These are phyloP conservation scores for Polypterus bichir DNA, from an alignment of 2,113 vertebrate genomes.

Conservation along the genomic window DNA sequence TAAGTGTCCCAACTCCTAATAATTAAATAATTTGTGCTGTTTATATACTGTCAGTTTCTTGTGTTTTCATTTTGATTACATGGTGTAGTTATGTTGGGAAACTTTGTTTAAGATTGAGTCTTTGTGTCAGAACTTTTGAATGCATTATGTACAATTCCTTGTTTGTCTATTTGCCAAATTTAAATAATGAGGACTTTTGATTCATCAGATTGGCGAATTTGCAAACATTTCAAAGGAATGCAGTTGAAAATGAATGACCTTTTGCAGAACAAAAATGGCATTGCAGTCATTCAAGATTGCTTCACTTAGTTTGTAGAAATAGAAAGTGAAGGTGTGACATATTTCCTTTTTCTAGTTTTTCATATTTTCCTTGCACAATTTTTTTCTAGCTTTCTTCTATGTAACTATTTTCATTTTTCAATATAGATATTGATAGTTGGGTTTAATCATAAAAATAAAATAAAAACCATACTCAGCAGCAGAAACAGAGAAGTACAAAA, in stretches of 20 bases:
- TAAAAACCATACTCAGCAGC: too few species aligned
- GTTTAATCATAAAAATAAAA: too few species aligned
- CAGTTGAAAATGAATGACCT: conserved; percentile 41
- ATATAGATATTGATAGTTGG: too few species aligned
- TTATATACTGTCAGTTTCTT: background rate
- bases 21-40: too few species aligned
- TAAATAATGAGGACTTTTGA: conserved; percentile 51
- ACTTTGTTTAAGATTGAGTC: conserved; percentile 6
- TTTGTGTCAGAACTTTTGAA: conserved; percentile 7
- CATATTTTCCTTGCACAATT: too few species aligned
- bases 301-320: conserved; percentile 2
- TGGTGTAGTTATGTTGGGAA: background rate
- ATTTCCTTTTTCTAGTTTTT: background rate
- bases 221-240: conserved; percentile 35
- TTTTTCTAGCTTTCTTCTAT: too few species aligned
- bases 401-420: too few species aligned
- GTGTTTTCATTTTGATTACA: background rate
- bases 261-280: conserved; percentile 35
- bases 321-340: conserved; percentile 14
- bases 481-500: too few species aligned
- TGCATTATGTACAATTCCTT: conserved; percentile 5
- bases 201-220: conserved; percentile 20
- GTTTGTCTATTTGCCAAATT: conserved; percentile 23
- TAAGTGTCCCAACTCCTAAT: too few species aligned
- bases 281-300: conserved; percentile 11